These are phyloP conservation scores for Orchestia grillus DNA, from an alignment of 1,140 invertebrate genomes.

Conservation along the genomic window DNA sequence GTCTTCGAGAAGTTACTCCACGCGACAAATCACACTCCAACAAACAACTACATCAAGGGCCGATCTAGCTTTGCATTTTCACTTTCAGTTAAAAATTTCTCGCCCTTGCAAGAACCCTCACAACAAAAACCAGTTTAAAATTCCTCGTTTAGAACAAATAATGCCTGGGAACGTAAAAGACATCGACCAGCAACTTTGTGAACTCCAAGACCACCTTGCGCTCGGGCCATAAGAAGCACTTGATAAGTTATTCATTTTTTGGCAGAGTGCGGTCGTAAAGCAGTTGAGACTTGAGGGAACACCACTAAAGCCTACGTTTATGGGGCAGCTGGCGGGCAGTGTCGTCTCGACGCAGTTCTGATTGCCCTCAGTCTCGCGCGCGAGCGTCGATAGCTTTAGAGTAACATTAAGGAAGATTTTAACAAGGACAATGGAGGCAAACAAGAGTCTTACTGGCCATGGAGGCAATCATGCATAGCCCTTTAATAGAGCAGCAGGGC, in stretches of 20 bases:
- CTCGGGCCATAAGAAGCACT: constrained; percentile 4
- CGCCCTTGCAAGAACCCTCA: background rate
- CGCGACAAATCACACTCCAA: background rate
- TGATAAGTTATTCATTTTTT: constrained; percentile 56
- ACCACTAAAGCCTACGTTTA: constrained; percentile 36
- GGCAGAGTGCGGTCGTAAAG: constrained; percentile 22
- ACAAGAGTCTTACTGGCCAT: too few relatives aligned
- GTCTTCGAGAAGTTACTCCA: background rate
- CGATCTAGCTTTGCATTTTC: background rate
- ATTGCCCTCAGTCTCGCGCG: background rate
- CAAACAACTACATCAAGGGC: background rate
- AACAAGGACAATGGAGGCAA: too few relatives aligned
- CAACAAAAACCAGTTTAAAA: background rate
- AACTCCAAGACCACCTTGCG: background rate
- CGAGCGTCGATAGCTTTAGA: background rate
- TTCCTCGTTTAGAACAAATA: background rate
- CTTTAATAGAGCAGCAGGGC: too few relatives aligned
- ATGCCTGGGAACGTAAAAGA: background rate
- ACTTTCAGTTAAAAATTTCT: background rate
- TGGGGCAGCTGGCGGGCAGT: background rate
- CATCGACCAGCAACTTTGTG: background rate
- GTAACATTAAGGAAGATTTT: too few relatives aligned
- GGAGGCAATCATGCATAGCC: too few relatives aligned
- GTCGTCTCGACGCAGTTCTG: background rate
- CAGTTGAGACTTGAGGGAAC: constrained; percentile 46